Percentiles rank a stretch among this genome's conserved stretches.
Conservation (phyloP, 53 echinoderm and acorn worm genomes). For the Paracentrotus lividus region DNA sequence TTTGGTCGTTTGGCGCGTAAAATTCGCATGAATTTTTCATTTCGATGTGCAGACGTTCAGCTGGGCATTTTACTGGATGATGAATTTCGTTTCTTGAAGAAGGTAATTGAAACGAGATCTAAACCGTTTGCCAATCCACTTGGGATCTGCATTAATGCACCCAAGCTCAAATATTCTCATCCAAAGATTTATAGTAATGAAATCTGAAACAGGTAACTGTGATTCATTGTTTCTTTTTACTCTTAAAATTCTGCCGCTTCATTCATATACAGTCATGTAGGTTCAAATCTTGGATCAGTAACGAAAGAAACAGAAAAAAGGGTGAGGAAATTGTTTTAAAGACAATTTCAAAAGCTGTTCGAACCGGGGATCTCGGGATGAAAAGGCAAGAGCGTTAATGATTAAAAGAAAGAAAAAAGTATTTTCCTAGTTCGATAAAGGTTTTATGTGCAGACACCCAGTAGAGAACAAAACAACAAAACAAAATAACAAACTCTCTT, state of each 20-base stretch:
- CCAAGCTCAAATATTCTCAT: conserved; percentile 27
- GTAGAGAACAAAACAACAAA: no score
- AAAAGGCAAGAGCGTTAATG: no score
- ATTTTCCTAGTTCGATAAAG: no score
- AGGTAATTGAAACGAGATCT: conserved; percentile 35
- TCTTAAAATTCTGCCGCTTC: background rate
- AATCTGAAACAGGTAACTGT: conserved; percentile 31
- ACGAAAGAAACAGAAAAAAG: background rate
- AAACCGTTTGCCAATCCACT: conserved; percentile 54
- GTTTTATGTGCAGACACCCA: no score
- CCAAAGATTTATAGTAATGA: conserved; percentile 20
- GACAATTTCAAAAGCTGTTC: background rate
- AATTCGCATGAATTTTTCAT: conserved; percentile 70
- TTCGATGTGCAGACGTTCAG: conserved; percentile 58
- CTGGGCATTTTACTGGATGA: conserved; percentile 24
- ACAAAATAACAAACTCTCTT: no score
- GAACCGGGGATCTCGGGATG: no score
- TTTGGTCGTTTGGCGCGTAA: conserved; percentile 51
- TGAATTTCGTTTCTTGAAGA: conserved; percentile 51
- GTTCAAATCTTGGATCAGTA: background rate
- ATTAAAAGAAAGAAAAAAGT: no score
- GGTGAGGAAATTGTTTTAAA: background rate
- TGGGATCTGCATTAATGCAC: conserved; percentile 11
- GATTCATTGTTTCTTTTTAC: conserved; percentile 34
- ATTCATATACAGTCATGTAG: background rate